These are phyloP conservation scores for Microcebus ravelobensis DNA, from an alignment of 2,113 vertebrate species.

Conservation along the genomic window DNA sequence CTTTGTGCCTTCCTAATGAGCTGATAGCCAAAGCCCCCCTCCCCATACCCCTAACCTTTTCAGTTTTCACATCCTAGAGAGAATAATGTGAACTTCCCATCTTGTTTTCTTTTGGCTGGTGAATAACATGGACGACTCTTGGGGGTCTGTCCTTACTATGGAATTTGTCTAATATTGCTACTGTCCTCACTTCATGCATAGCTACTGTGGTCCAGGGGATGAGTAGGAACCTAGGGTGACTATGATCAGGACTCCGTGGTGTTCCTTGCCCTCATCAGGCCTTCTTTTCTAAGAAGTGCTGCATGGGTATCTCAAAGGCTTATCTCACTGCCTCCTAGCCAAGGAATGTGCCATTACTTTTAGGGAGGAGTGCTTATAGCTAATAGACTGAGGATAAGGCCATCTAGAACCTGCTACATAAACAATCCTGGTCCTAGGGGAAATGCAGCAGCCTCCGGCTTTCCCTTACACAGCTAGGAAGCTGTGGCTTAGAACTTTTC, in stretches of 20 bases:
- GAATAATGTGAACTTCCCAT: constrained; percentile 17
- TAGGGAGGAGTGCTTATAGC: not conserved
- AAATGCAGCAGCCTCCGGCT: not conserved
- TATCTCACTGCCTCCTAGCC: not conserved
- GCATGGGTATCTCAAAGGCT: not conserved
- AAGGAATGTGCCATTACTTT: not conserved
- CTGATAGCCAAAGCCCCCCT: not conserved
- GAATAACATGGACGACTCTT: not conserved
- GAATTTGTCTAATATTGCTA: not conserved
- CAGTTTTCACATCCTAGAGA: not conserved
- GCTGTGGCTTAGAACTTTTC: not conserved
- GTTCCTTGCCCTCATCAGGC: not conserved
- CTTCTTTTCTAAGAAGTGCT: not conserved
- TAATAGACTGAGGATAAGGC: not conserved
- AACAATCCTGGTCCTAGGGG: not conserved
- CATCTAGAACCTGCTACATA: not conserved
- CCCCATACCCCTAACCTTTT: not conserved
- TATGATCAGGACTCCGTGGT: not conserved
- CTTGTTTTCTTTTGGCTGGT: not conserved
- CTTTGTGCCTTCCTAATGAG: not conserved
- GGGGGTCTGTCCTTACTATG: not conserved
- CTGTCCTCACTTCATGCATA: not conserved
- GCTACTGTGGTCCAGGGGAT: not conserved
- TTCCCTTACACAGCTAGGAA: not conserved
- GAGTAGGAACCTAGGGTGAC: not conserved